These are phyloP conservation scores for Auanema sp. DNA, from an alignment of 2,888 invertebrate genomes.

Conservation along the genomic window DNA sequence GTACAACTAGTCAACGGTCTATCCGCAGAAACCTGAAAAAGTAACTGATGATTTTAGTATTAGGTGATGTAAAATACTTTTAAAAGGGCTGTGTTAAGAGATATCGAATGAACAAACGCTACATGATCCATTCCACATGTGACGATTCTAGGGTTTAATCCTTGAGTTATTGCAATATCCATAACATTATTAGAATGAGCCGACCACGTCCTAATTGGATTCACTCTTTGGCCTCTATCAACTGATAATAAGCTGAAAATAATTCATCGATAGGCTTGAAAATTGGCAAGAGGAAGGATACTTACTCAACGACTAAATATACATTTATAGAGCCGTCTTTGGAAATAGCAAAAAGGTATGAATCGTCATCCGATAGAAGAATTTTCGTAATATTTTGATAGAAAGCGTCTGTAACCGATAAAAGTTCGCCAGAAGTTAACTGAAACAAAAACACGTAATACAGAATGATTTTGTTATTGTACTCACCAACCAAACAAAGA, in stretches of 20 bases:
- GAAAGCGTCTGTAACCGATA: constrained; percentile 48
- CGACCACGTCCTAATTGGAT: constrained; percentile 43
- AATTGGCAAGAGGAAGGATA: constrained; percentile 10
- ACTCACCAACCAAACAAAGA: constrained; percentile 51
- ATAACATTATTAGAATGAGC: constrained; percentile 47
- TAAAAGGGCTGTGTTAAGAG: constrained; percentile 37
- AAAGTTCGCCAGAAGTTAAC: constrained; percentile 47
- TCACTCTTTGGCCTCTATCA: constrained; percentile 31
- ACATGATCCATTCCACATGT: constrained; percentile 48
- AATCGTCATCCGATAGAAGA: constrained; percentile 42
- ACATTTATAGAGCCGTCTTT: constrained; percentile 50
- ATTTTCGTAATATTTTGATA: constrained; percentile 47
- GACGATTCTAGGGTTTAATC: constrained; percentile 41
- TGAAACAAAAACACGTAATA: constrained; percentile 14
- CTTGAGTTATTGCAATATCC: constrained; percentile 40
- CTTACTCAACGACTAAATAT: constrained; percentile 47
- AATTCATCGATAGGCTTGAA: not conserved
- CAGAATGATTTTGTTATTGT: not conserved
- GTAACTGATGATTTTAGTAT: not conserved
- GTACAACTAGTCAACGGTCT: constrained; percentile 46
- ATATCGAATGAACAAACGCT: constrained; percentile 40
- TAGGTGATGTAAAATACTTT: constrained; percentile 22
- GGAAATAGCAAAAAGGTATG: constrained; percentile 41
- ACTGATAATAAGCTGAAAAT: constrained; percentile 25
- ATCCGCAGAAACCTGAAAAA: constrained; percentile 45